phyloP scores from a whole-genome alignment of 2,113 vertebrate species.

The Rhinogobius similis region DNA sequence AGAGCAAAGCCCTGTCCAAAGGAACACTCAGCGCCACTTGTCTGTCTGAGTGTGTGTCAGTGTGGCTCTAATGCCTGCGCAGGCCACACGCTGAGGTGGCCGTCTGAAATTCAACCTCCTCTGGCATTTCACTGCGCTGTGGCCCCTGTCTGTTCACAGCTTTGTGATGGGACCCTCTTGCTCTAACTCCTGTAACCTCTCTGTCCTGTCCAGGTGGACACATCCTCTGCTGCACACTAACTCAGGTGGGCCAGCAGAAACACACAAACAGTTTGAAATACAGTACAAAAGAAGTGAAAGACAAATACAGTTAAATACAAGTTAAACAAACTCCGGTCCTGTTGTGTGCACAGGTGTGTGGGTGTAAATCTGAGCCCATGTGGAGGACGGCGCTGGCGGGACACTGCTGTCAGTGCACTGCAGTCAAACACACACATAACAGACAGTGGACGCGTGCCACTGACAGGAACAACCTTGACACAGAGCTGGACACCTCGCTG shows the following conservation, averaged over 20 bases:
- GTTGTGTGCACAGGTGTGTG: conserved; percentile 31
- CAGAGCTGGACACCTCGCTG: conserved; percentile 64
- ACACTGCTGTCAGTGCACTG: conserved; percentile 59
- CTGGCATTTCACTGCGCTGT: conserved; percentile 71
- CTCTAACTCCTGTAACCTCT: conserved; percentile 39
- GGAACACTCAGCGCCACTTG: conserved; percentile 56
- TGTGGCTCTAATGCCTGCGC: conserved; percentile 68
- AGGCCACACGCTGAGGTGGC: conserved; percentile 76
- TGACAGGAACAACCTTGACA: conserved; percentile 78
- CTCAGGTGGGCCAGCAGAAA: conserved; percentile 28
- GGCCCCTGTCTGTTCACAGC: conserved; percentile 44
- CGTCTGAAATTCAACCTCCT: conserved; percentile 77
- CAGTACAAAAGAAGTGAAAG: conserved; percentile 6
- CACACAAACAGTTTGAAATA: conserved; percentile 7
- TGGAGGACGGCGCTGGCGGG: conserved; percentile 47
- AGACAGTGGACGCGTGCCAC: conserved; percentile 53
- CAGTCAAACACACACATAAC: conserved; percentile 38
- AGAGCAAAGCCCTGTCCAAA: conserved; percentile 62
- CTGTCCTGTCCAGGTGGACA: conserved; percentile 42
- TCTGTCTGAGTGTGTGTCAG: conserved; percentile 37
- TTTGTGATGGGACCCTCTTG: conserved; percentile 52
- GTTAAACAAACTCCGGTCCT: conserved; percentile 25
- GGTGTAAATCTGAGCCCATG: conserved; percentile 28
- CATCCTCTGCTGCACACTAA: conserved; percentile 22
- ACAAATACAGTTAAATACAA: conserved; percentile 43